Evolutionary conservation across 2,888 invertebrate genomes (phyloP).

Genomic region (Anthophora plumipes): DNA sequence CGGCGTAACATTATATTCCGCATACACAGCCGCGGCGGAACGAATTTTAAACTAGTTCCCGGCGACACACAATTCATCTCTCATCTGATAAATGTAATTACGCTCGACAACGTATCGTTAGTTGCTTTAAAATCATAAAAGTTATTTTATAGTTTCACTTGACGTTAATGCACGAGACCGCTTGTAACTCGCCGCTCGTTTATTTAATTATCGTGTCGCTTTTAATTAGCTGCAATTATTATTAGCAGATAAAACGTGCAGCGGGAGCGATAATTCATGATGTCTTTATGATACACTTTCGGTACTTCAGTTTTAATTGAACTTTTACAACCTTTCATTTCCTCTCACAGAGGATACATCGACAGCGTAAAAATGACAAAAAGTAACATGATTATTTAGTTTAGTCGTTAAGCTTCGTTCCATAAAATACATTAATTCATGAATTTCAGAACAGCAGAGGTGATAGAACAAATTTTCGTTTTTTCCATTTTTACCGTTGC

Average conservation of each 20-base stretch:
- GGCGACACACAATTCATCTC: slow-evolving; percentile 43
- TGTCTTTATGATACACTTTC: background rate
- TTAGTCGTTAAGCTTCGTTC: background rate
- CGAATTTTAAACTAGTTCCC: slow-evolving; percentile 37
- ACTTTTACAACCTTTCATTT: background rate
- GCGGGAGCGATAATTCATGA: slow-evolving; percentile 13
- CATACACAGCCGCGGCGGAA: background rate
- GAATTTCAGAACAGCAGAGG: too few species aligned
- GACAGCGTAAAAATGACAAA: background rate
- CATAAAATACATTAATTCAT: too few species aligned
- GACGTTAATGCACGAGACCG: slow-evolving; percentile 33
- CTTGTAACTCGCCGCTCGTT: slow-evolving; percentile 17
- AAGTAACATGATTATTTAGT: background rate
- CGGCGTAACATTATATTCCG: slow-evolving; percentile 7
- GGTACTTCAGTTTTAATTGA: slow-evolving; percentile 8
- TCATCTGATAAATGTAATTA: slow-evolving; percentile 52
- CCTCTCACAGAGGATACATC: background rate
- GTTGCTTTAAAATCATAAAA: slow-evolving; percentile 50
- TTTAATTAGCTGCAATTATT: slow-evolving; percentile 48
- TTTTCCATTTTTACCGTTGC: too few species aligned
- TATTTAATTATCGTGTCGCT: slow-evolving; percentile 42
- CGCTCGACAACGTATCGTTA: slow-evolving; percentile 50
- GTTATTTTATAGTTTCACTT: slow-evolving; percentile 43
- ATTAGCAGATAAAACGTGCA: slow-evolving; percentile 32
- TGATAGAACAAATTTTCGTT: background rate